Evolutionary conservation across 2,888 invertebrate genomes (phyloP).

Genomic region (Aporophyla nigra): DNA sequence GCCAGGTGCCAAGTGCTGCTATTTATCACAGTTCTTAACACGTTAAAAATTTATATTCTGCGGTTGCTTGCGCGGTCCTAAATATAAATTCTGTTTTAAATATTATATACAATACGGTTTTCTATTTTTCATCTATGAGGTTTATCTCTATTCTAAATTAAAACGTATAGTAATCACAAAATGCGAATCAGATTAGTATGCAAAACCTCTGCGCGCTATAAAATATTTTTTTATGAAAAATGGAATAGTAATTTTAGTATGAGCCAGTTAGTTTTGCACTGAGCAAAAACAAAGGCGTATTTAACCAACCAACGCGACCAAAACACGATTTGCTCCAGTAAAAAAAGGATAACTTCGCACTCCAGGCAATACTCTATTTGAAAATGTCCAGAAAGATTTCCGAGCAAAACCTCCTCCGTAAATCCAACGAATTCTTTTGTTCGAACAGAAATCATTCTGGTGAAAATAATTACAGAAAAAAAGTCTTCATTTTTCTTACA

Average conservation of each 20-base stretch:
- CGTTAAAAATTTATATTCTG: constrained; percentile 59
- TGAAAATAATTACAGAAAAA: constrained; percentile 65
- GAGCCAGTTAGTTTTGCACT: not conserved
- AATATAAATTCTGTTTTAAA: constrained; percentile 47
- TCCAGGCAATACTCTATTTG: not conserved
- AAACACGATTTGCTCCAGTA: not conserved
- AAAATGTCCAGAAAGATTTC: constrained; percentile 36
- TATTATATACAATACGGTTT: constrained; percentile 13
- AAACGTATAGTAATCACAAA: not conserved
- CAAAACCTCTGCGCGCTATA: not conserved
- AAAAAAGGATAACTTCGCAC: constrained; percentile 10
- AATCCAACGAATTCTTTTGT: constrained; percentile 59
- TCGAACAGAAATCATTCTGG: constrained; percentile 46
- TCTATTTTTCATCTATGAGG: not conserved
- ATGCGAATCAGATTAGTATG: not conserved
- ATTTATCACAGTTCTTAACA: constrained; percentile 64
- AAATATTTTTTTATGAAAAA: not conserved
- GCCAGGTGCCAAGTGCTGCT: constrained; percentile 61
- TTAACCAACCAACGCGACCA: not conserved
- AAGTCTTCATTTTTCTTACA: constrained; percentile 62
- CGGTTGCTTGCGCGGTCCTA: constrained; percentile 28
- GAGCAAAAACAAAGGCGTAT: not conserved
- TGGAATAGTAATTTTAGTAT: too few species aligned
- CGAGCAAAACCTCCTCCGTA: constrained; percentile 32
- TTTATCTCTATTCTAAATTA: not conserved